Evolutionary conservation across 2,888 invertebrate species (phyloP), one percentile per base, ranked within the genome.

Genomic region (Agrenia bidenticulata): DNA sequence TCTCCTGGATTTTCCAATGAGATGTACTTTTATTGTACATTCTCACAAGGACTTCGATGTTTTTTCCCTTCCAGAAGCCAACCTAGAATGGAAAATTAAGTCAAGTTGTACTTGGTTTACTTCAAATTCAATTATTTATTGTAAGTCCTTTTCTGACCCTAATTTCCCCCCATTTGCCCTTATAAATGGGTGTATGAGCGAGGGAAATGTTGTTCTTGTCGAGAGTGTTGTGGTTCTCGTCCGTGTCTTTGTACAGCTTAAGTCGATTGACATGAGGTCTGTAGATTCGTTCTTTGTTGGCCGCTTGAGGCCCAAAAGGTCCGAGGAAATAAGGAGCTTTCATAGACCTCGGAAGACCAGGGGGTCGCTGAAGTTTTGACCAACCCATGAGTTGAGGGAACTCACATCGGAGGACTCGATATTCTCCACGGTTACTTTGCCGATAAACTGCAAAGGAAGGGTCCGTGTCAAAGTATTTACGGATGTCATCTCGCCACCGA

Each of bases 311-410:
- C 0, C 54, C 63, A 15, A 32, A 59, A 1, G 59, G 55, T 23
- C 63, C 63, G 23, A 45, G 42, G 41, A 63, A 63, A 37, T 66
- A 66, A 13, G 66, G 66, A 24, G 59, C 58, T 32, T 66, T 66
- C 2, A 60, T 24, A 24, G 66, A 66, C 7, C 66, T 53, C 1
- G 53, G 53, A 5, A 66, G 60, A 45, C 59, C 53, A 21, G 42
- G 45, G 15, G 66, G 66, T 15, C 63, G 53, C 37, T 5, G 41
- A 24, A 66, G 49, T 17, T 55, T 63, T 39, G 59, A 63, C 63
- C 59, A 63, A 58, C 66, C 66, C 66, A 66, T 66, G 45, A 66
- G 55, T 42, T 59, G 63, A n/a, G 66, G 66, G 54, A 60, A 66
- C 19, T 66, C 66, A 24, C 66, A 66, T 2, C 66, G 63, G 21